Percentiles rank a stretch among this genome's conserved stretches.
Conservation (phyloP, 1,140 invertebrate genomes). For the Dinoponera quadriceps region DNA sequence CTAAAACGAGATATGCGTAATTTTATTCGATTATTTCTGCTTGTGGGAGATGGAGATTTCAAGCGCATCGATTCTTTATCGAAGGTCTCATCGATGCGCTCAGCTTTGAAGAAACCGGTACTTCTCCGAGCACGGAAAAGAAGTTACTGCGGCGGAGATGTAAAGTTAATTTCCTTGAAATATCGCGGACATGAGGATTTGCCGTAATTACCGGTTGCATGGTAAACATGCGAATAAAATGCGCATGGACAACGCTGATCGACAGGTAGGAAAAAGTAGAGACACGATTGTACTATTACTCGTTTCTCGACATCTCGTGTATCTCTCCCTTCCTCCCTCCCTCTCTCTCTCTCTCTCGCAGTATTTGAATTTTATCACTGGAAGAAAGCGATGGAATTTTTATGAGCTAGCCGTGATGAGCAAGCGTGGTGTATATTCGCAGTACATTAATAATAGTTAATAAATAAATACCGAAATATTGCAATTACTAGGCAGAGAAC, state of each 20-base stretch:
- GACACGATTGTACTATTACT: slow-evolving; percentile 34
- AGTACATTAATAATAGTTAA: slow-evolving; percentile 52
- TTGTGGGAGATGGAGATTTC: no score
- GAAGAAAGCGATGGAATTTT: slow-evolving; percentile 54
- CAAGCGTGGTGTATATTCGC: slow-evolving; percentile 18
- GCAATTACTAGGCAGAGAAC: neutral
- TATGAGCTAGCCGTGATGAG: slow-evolving; percentile 39
- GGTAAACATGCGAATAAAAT: slow-evolving; percentile 56
- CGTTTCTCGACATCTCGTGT: slow-evolving; percentile 46
- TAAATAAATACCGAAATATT: slow-evolving; percentile 41
- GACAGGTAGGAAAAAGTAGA: slow-evolving; percentile 51
- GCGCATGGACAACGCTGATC: slow-evolving; percentile 46
- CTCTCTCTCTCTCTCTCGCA: slow-evolving; percentile 21
- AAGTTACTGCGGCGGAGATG: slow-evolving; percentile 51
- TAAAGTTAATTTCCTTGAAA: slow-evolving; percentile 61
- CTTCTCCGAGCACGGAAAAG: slow-evolving; percentile 31
- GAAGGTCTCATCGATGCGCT: neutral
- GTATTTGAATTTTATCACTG: slow-evolving; percentile 25
- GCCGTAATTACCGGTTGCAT: slow-evolving; percentile 53
- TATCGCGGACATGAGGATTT: slow-evolving; percentile 53
- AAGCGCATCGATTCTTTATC: no score
- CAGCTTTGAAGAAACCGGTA: slow-evolving; percentile 46
- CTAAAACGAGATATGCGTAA: no score
- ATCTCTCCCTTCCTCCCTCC: slow-evolving; percentile 46
- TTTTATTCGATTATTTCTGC: no score